Percentiles rank a stretch among this genome's conserved stretches.
These are phyloP conservation scores for Zosterops pallidus DNA, from an alignment of 2,113 vertebrate genomes.

Conservation along the genomic window DNA sequence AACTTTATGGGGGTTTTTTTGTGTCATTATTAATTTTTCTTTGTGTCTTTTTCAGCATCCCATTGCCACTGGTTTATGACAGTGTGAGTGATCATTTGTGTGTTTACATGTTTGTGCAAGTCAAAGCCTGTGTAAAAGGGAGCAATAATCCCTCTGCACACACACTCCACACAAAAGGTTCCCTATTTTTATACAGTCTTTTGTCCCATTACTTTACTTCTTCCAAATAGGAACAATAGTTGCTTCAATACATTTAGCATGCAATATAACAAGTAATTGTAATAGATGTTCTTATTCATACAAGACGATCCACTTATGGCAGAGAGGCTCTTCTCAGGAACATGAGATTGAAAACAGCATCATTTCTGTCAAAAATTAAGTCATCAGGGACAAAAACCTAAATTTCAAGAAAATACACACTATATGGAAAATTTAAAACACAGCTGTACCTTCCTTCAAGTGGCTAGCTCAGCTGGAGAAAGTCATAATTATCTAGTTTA, in stretches of 20 bases:
- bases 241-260: not conserved
- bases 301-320: not conserved
- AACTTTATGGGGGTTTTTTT: not conserved
- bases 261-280: not conserved
- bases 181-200: not conserved
- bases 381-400: not conserved
- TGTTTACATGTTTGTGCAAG: not conserved
- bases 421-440: not conserved
- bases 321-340: not conserved
- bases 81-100: not conserved
- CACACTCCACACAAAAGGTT: not conserved
- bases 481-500: not conserved
- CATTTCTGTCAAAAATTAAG: not conserved
- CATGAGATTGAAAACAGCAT: not conserved
- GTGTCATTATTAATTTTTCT: not conserved
- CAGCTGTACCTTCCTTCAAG: not conserved
- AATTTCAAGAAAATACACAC: not conserved
- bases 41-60: not conserved
- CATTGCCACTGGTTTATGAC: not conserved
- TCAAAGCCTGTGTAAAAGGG: not conserved
- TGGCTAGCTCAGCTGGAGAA: not conserved
- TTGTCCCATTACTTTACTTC: constrained; percentile 1
- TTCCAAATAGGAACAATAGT: not conserved
- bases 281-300: not conserved
- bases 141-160: not conserved